Evolutionary conservation across 2,113 vertebrate genomes (phyloP).

Genomic region (Euleptes europaea): DNA sequence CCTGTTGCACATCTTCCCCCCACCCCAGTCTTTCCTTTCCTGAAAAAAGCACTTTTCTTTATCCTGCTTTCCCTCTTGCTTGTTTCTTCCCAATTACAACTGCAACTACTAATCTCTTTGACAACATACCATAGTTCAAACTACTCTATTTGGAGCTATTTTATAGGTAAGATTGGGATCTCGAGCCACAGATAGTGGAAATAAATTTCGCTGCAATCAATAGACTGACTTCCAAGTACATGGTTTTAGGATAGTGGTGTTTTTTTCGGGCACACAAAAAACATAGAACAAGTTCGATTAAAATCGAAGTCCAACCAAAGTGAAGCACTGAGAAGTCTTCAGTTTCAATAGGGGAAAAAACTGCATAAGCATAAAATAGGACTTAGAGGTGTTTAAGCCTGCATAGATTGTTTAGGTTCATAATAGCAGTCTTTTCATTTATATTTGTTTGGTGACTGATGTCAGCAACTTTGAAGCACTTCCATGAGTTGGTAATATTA

Average conservation of each 20-base stretch:
- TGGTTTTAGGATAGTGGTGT: neutral
- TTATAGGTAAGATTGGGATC: neutral
- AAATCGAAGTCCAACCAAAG: neutral
- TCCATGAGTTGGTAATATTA: neutral
- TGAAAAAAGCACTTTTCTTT: slow-evolving; percentile 49
- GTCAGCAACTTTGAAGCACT: neutral
- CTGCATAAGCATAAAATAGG: neutral
- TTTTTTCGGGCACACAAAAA: neutral
- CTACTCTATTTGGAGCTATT: neutral
- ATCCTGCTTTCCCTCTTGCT: slow-evolving; percentile 53
- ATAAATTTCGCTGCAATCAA: neutral
- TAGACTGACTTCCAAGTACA: neutral
- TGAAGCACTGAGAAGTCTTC: neutral
- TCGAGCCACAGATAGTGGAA: neutral
- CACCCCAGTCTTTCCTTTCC: slow-evolving; percentile 38
- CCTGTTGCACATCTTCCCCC: slow-evolving; percentile 60
- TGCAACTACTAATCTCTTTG: neutral
- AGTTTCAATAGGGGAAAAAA: neutral
- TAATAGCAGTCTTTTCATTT: neutral
- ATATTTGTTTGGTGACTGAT: neutral
- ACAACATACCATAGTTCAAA: neutral
- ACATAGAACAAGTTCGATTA: neutral
- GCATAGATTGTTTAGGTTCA: neutral
- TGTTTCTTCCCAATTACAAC: slow-evolving; percentile 50
- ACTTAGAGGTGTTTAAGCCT: neutral